Percentiles rank a stretch among this genome's conserved stretches.
phyloP scores from a whole-genome alignment of 1,140 invertebrate genomes.

The Zaprionus africanus region DNA sequence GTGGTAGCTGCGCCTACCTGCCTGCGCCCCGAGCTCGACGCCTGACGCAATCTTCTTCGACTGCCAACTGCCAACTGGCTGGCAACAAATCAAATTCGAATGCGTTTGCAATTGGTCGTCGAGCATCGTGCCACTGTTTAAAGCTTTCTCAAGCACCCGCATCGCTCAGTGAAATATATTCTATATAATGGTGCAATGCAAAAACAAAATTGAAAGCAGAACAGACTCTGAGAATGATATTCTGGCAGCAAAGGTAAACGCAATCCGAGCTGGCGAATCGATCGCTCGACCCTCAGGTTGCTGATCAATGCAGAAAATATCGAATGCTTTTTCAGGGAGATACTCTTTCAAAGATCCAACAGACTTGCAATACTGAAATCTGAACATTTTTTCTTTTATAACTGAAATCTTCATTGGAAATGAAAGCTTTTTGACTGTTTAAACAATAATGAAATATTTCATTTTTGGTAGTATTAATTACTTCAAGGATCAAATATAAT shows the following conservation, averaged over 20 bases:
- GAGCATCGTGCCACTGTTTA: background rate
- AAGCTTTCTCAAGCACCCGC: slow-evolving; percentile 22
- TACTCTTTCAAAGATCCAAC: too few relatives aligned
- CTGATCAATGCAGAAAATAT: background rate
- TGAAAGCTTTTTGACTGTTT: too few relatives aligned
- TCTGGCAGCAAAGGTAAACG: slow-evolving; percentile 1
- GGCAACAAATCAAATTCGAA: slow-evolving; percentile 79
- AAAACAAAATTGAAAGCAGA: slow-evolving; percentile 6
- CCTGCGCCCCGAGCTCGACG: background rate
- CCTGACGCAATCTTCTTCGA: slow-evolving; percentile 10
- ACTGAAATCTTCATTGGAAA: too few relatives aligned
- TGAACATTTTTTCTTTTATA: too few relatives aligned
- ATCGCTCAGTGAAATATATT: slow-evolving; percentile 1
- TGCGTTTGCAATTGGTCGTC: slow-evolving; percentile 70
- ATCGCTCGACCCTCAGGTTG: slow-evolving; percentile 17
- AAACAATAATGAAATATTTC: too few relatives aligned
- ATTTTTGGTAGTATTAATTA: too few relatives aligned
- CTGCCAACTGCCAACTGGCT: slow-evolving; percentile 23
- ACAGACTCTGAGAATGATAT: background rate
- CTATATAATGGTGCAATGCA: slow-evolving; percentile 5
- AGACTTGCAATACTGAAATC: too few relatives aligned
- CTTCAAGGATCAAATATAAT: too few relatives aligned
- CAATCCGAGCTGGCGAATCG: background rate
- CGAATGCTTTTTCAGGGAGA: too few relatives aligned
- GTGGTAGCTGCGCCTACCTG: slow-evolving; percentile 40